Evolutionary conservation across 1,140 invertebrate genomes (phyloP).

Genomic region (Drosophila tani): DNA sequence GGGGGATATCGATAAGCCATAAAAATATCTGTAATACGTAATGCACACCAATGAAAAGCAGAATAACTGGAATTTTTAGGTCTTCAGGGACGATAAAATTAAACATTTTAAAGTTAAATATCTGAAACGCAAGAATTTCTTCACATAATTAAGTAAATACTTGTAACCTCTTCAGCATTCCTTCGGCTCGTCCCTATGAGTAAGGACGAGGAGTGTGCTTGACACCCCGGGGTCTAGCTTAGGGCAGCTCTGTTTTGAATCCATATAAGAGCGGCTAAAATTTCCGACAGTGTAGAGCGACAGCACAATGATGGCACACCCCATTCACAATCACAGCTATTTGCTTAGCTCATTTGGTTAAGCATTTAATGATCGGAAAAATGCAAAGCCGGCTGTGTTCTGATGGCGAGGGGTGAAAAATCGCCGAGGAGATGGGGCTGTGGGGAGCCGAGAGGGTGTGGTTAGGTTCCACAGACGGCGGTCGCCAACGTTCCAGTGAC

Average conservation of each 20-base stretch:
- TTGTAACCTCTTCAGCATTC: not conserved
- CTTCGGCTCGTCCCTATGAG: not conserved
- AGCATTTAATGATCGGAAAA: constrained; percentile 55
- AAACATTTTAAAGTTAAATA: too few species aligned
- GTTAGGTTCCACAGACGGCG: not conserved
- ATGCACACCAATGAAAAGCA: too few species aligned
- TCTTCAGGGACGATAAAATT: too few species aligned
- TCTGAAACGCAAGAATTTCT: too few species aligned
- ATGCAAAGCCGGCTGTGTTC: constrained; percentile 11
- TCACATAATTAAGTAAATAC: too few species aligned
- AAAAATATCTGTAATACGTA: not conserved
- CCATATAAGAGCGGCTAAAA: not conserved
- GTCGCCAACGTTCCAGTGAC: constrained; percentile 12
- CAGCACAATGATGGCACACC: constrained; percentile 35
- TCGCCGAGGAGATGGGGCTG: not conserved
- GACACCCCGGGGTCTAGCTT: not conserved
- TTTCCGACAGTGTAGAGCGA: constrained; percentile 9
- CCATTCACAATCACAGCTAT: constrained; percentile 39
- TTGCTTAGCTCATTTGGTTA: constrained; percentile 49
- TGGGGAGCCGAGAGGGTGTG: constrained; percentile 22
- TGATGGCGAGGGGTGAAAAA: constrained; percentile 12
- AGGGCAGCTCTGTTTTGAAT: not conserved
- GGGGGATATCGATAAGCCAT: too few species aligned
- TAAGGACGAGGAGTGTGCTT: too few species aligned
- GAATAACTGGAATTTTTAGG: too few species aligned